Base-by-base conservation (phyloP, 53 echinoderm and acorn worm species). In the Luidia sarsii region DNA sequence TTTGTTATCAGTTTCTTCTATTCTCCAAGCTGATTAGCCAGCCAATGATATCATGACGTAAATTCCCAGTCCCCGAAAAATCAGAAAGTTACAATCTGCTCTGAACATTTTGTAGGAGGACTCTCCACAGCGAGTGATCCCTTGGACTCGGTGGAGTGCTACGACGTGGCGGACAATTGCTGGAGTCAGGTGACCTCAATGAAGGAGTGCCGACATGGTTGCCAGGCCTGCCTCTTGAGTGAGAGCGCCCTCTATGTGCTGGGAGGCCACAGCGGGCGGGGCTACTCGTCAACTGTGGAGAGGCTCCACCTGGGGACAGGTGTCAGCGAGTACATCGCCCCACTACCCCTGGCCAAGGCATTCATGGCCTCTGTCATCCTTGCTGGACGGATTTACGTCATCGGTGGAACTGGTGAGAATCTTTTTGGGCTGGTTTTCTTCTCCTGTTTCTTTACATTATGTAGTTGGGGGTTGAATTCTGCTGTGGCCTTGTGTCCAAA, bases 331-430 rank as follows among this genome's bases (percentile, higher is more conserved):
- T 59, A 48, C 48, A 46, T 68, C 9, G 23, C 69, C 10, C 19
- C 70, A 14, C 69, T 87, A 16, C 38, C 80, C 11, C 49, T 33
- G 0, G n/a, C 52, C 7, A 54, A 80, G 51, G 87, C 59, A n/a
- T 87, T 87, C 32, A 49, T 68, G 52, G 69, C 67, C 7, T 67
- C 68, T 2, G 70, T 24, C 0, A 79, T 80, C 45, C 43, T 80
- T 28, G 87, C 49, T 38, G 87, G 87, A 22, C 67, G 81, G 33
- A 41, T 87, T 20, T 87, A 87, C 46, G 70, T 80, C 45, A 45
- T 80, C 18, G 87, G 87, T 30, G 87, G 87, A 27, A 87, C 87
- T 57, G 71, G 87, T 87, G 50, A 49, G 80, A n/a, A n/a, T 67
- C 38, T 10, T 33, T 29, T 30, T 29, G 4, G 27, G 3, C n/a